Evolutionary conservation across 2,113 vertebrate species (phyloP), one percentile per base, ranked within the genome.

Genomic region (Hucho hucho): DNA sequence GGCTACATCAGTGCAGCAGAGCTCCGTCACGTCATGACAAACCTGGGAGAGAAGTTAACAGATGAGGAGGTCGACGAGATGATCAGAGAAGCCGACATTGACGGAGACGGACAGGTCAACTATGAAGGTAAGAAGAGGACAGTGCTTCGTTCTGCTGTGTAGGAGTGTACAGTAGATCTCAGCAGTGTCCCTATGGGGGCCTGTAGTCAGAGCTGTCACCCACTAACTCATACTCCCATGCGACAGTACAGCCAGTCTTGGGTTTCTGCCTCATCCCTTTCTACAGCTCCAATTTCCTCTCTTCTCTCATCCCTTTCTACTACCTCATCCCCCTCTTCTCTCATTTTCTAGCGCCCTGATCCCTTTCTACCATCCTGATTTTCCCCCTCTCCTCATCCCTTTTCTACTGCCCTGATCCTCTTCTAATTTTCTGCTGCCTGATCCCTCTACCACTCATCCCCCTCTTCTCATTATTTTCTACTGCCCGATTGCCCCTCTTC

Each of bases 71-170:
- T 99, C 89, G 96, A 99, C 0, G 97, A 99, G 93, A 99, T 99
- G 98, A 99, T 99, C 94, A 95, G 96, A 93, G 98, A 99, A 96
- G 97, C 98, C 75, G 98, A 99, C 91, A 96, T 98, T 3, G 98
- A 99, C 20, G 96, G 97, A 70, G 98, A 99, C 3, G 97, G 98
- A 72, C 98, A 99, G 85, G 97, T 99, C 91, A 99, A 99, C 92
- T 99, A 98, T 84, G 95, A 97, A 96, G 96, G 96, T 95, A 91
- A 13, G 14, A 29, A n/a, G 28, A 24, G 26, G 20, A 58, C 24
- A 53, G n/a, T 47, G 18, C 9, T 37, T 13, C 32, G 4, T 37
- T 65, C 4, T 25, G 22, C 12, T 66, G 5, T 66, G 25, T 65
- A 5, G 25, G 26, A 14, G 6, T 28, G 6, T 13, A 13, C 14